Evolutionary conservation across 2,797 vertebrate species (phyloP).

Genomic region (Ficedula albicollis): DNA sequence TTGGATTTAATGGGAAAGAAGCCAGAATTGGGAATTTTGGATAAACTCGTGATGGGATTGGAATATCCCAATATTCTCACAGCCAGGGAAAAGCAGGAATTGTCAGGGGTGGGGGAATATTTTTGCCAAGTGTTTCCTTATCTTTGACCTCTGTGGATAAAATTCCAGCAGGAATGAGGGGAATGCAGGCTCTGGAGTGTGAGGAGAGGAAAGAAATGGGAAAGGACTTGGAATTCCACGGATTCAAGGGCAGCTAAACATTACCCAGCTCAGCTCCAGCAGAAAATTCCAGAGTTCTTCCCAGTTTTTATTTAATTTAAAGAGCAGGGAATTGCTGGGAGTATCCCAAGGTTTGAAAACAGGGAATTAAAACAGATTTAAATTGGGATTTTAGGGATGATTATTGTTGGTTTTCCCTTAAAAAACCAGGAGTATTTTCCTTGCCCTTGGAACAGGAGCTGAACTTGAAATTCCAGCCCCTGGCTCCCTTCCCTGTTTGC

Average conservation of each 20-base stretch:
- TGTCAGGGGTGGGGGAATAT: too few relatives aligned
- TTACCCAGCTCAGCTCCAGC: neutral
- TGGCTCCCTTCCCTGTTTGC: neutral
- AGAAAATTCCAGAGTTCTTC: neutral
- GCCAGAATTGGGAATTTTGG: too few relatives aligned
- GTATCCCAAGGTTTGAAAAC: neutral
- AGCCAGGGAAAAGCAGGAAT: too few relatives aligned
- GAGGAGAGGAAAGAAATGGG: neutral
- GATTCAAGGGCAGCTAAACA: neutral
- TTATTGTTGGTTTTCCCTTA: neutral
- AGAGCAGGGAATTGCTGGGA: neutral
- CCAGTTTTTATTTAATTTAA: neutral
- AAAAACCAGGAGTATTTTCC: neutral
- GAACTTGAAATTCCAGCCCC: neutral
- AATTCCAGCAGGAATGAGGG: neutral
- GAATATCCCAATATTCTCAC: too few relatives aligned
- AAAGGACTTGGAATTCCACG: neutral
- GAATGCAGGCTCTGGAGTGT: neutral
- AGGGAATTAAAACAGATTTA: neutral
- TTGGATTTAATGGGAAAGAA: too few relatives aligned
- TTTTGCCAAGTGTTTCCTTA: too few relatives aligned
- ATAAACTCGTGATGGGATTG: too few relatives aligned
- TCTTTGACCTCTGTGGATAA: neutral
- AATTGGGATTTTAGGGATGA: neutral
- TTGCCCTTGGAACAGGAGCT: neutral